Percentiles rank a stretch among this genome's conserved stretches.
Evolutionary conservation across 2,888 invertebrate genomes (phyloP).

Genomic region (Eledona agricola): DNA sequence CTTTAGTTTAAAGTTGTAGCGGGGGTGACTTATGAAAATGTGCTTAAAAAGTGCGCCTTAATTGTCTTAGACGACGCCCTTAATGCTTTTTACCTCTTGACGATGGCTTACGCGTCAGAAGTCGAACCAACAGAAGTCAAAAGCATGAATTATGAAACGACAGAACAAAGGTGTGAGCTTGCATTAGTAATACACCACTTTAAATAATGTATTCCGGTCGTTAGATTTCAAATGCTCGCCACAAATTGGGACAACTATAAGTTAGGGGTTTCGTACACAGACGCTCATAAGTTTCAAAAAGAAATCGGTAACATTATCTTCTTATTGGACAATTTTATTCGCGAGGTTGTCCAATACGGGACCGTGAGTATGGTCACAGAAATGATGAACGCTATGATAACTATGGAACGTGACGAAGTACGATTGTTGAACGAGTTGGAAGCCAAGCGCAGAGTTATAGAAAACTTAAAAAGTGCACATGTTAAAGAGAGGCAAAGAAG

Average conservation of each 20-base stretch:
- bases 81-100: not conserved
- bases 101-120: not conserved
- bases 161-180: not conserved
- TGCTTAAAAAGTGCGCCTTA: too few relatives aligned
- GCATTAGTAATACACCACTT: too few relatives aligned
- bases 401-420: constrained; percentile 3
- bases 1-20: too few relatives aligned
- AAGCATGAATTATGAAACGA: not conserved
- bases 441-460: not conserved
- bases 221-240: too few relatives aligned
- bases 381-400: not conserved
- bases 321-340: constrained; percentile 1
- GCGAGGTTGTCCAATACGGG: not conserved
- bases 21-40: too few relatives aligned
- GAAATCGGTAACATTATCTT: not conserved
- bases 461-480: not conserved
- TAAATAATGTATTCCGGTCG: too few relatives aligned
- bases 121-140: not conserved
- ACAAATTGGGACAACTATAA: not conserved
- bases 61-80: too few relatives aligned
- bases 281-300: constrained; percentile 1
- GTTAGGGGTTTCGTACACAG: not conserved
- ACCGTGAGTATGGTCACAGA: not conserved
- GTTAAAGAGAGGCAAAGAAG: not conserved
- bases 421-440: not conserved